Base-by-base conservation (phyloP, 2,113 vertebrate genomes). In the Amphiprion ocellaris region DNA sequence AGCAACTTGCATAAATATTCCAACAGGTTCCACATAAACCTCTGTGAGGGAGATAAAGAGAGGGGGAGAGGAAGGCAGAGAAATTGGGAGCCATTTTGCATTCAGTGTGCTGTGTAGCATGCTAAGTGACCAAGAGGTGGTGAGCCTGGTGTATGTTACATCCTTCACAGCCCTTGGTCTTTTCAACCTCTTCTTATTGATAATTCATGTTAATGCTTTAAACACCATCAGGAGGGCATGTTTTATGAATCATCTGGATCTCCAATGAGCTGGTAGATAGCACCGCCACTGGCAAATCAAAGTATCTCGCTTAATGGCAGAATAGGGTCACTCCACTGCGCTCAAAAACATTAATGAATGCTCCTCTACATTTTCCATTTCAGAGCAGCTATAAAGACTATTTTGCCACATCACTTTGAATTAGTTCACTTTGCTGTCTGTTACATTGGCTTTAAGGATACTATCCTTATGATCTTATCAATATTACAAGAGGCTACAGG, bases 181-280 rank as follows among this genome's bases (percentile, higher is more conserved):
- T 61, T 49, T 66, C 52, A 67, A 71, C 82, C 68, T 77, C 71
- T 54, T 70, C 63, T 73, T 77, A 83, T 88, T 69, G 75, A 82
- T 82, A 84, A 87, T 86, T 86, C 67, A 87, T 79, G 50, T 58
- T 52, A 72, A 77, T 86, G 55, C 24, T 76, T 74, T 58, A 75
- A 82, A 74, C 50, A 58, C 44, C 49, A 71, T 67, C 68, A 74
- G 62, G 47, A 63, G 47, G 50, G 21, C 44, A 44, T 56, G 61
- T 21, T 33, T 83, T 77, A 69, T 62, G 53, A 61, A 56, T 78
- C 4, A 2, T 16, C 30, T 50, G 37, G 67, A 53, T 81, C 72
- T 63, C 44, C n/a, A 23, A 3, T 41, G 50, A 21, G 37, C 63
- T 16, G 21, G 66, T 77, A 39, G 17, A 28, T n/a, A 17, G 4